Conservation (phyloP, 2,888 invertebrate species). For the Pachymerium ferrugineum region DNA sequence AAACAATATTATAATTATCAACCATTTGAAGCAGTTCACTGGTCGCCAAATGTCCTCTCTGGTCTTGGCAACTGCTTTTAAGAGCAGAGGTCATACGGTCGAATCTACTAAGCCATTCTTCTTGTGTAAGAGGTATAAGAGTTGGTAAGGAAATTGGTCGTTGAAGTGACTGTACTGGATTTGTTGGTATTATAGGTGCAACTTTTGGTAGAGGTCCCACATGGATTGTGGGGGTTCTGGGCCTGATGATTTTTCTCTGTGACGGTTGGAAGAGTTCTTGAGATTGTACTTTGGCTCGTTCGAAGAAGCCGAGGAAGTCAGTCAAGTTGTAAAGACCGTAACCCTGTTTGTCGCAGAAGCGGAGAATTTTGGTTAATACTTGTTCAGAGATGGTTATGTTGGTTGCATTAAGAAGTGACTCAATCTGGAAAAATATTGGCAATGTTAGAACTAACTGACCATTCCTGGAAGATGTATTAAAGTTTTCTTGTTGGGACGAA, state of each 20-base stretch:
- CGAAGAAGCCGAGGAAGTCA: not conserved
- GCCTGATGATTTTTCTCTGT: not conserved
- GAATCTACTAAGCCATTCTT: not conserved
- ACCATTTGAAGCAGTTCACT: too few relatives aligned
- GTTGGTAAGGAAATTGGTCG: not conserved
- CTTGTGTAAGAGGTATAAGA: not conserved
- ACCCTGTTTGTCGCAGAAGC: slow-evolving; percentile 11
- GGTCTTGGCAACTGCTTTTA: not conserved
- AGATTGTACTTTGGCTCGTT: slow-evolving; percentile 9
- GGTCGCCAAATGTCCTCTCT: too few relatives aligned
- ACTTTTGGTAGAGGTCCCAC: not conserved
- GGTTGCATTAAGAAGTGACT: not conserved
- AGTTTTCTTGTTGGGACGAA: too few relatives aligned
- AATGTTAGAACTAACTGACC: too few relatives aligned
- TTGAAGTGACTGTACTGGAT: not conserved
- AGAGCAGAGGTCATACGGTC: not conserved
- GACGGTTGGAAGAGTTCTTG: not conserved
- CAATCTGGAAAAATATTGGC: not conserved
- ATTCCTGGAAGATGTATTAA: too few relatives aligned
- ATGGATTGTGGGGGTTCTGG: not conserved
- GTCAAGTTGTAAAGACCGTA: slow-evolving; percentile 22
- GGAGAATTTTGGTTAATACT: not conserved
- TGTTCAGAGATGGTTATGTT: not conserved
- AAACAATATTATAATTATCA: too few relatives aligned
- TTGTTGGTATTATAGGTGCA: too few relatives aligned